Percentiles rank a stretch among this genome's conserved stretches.
Conservation (phyloP, 2,888 invertebrate genomes). For the Drosophila aldrichi region DNA sequence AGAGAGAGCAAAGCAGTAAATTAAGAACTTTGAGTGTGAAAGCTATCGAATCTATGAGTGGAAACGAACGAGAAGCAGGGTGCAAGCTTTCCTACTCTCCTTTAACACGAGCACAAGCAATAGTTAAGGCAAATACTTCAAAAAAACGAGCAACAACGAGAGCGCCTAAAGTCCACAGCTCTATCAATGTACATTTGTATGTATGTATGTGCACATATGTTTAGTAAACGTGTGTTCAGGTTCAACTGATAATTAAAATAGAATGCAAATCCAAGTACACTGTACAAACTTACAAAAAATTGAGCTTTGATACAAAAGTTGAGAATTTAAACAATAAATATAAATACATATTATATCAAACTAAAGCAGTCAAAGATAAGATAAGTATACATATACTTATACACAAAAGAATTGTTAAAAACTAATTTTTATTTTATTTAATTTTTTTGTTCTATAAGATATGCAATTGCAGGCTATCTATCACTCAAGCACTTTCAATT, state of each 20-base stretch:
- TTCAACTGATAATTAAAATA: constrained; percentile 8
- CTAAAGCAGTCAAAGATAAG: not conserved
- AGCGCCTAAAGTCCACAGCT: not conserved
- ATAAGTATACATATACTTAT: not conserved
- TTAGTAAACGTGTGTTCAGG: not conserved
- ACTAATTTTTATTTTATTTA: too few relatives aligned
- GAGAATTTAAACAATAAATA: not conserved
- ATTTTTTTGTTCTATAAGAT: too few relatives aligned
- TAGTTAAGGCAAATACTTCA: not conserved
- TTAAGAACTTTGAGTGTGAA: not conserved
- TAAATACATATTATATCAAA: too few relatives aligned
- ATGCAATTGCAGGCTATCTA: not conserved
- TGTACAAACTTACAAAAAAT: not conserved
- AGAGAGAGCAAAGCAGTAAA: not conserved
- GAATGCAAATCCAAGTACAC: constrained; percentile 1
- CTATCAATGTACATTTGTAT: not conserved
- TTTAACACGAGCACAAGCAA: not conserved
- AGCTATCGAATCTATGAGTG: not conserved
- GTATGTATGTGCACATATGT: not conserved
- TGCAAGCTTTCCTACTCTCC: too few relatives aligned
- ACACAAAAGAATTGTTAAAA: not conserved
- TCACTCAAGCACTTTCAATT: not conserved
- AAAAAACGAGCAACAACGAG: not conserved
- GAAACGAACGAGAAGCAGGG: not conserved
- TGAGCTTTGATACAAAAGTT: too few relatives aligned